Percentiles rank a stretch among this genome's conserved stretches.
Conservation (phyloP, 2,113 vertebrate genomes). For the Crotalus horridus region DNA sequence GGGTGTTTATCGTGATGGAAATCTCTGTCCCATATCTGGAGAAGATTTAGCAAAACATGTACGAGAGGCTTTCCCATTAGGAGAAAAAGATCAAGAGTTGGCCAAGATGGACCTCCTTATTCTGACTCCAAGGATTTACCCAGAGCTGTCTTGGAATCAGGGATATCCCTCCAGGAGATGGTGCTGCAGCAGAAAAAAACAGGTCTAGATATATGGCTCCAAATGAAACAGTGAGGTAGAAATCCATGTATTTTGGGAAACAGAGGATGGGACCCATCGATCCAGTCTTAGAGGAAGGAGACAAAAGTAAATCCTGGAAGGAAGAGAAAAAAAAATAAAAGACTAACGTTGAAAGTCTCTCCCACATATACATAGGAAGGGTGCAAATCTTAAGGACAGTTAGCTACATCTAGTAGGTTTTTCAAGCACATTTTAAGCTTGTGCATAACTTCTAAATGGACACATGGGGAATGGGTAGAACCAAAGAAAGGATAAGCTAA, state of each 20-base stretch:
- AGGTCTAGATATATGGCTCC: not conserved
- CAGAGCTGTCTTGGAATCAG: not conserved
- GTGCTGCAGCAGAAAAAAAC: not conserved
- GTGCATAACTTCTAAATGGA: not conserved
- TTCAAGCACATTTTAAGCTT: not conserved
- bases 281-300: too few species aligned
- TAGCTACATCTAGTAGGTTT: not conserved
- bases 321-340: too few species aligned
- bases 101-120: not conserved
- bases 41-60: not conserved
- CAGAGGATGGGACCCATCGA: not conserved
- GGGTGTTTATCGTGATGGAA: too few species aligned
- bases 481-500: not conserved
- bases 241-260: not conserved
- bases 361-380: too few species aligned
- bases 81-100: not conserved
- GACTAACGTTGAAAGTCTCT: too few species aligned
- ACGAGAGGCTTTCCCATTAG: not conserved
- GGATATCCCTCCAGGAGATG: not conserved
- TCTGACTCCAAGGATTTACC: not conserved
- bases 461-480: not conserved
- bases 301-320: not conserved
- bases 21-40: not conserved
- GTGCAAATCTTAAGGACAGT: not conserved
- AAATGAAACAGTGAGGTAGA: not conserved